A percentile compares a stretch with the other conserved stretches of the same genome.
Conservation (phyloP, 2,888 invertebrate genomes). For the Nomada lathburiana region DNA sequence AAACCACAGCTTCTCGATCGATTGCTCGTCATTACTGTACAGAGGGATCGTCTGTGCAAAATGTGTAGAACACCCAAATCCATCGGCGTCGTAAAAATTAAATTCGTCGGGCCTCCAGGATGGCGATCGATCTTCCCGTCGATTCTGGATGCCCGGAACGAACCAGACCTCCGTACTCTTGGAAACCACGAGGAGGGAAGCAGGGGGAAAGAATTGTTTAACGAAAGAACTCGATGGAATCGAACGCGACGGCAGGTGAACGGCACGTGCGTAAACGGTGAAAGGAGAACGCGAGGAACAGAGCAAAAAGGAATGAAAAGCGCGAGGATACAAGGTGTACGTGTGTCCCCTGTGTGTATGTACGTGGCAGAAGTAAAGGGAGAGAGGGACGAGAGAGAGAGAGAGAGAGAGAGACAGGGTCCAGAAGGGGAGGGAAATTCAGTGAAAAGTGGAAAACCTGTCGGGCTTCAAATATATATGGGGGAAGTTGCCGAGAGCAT, state of each 20-base stretch:
- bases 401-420: background rate
- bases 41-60: too few relatives aligned
- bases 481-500: background rate
- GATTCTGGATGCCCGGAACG: background rate
- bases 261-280: slow-evolving; percentile 66
- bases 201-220: slow-evolving; percentile 45
- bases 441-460: slow-evolving; percentile 21
- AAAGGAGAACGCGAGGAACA: slow-evolving; percentile 65
- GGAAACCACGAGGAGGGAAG: slow-evolving; percentile 6
- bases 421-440: slow-evolving; percentile 21
- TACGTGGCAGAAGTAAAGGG: background rate
- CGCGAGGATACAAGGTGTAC: slow-evolving; percentile 24
- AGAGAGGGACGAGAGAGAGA: background rate
- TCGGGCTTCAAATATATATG: slow-evolving; percentile 3
- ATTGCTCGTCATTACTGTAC: too few relatives aligned
- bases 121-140: slow-evolving; percentile 26
- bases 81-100: too few relatives aligned
- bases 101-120: too few relatives aligned
- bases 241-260: slow-evolving; percentile 64
- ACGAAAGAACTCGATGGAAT: slow-evolving; percentile 52
- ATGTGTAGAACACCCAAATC: too few relatives aligned
- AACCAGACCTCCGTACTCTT: background rate
- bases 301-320: slow-evolving; percentile 51
- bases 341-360: slow-evolving; percentile 11
- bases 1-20: too few relatives aligned